Base-by-base conservation (phyloP, 2,113 vertebrate species). In the Orcinus orca region DNA sequence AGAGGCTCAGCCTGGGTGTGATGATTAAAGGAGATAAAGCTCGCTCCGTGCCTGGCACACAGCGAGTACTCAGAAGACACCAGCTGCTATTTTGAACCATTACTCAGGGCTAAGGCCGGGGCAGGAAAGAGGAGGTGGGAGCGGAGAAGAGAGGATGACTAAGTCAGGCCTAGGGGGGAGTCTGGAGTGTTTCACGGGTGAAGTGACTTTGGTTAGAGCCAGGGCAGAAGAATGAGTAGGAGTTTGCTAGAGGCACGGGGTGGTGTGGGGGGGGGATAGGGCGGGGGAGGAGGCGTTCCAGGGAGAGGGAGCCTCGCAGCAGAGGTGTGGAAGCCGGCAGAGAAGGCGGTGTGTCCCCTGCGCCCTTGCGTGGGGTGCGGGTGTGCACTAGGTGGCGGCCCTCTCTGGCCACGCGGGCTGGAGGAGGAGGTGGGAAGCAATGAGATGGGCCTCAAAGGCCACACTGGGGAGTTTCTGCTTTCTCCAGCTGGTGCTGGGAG, bases 1-100 rank as follows among this genome's bases (percentile, higher is more conserved):
- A 0, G 31, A 88, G 53, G 60, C 36, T 33, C 6, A 20, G 67
- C 62, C 4, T 11, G 53, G 77, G 80, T 3, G 33, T 44, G 74
- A 77, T 70, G 77, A 63, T 15, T 58, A 67, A 21, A 38, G 47
- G 65, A 14, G 84, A 84, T 79, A 85, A 88, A n/a, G 68, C 73
- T 23, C 33, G 0, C 62, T 21, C 6, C 1, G 96, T 97, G 93
- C 96, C 90, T 95, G 96, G 95, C 93, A 97, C 97, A 13, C 36
- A 21, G 15, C 21, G 23, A 58, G 79, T 0, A 21, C 92, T 74
- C 18, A 14, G 93, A 73, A 88, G 71, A 93, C 97, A 65, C 84
- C 85, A 58, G 81, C 84, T 77, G 88, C 96, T 97, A 71, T 97
- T 97, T 77, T 63, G 70, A 97, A 93, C 90, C 25, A 20, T 95